Evolutionary conservation across 2,113 vertebrate species (phyloP).

Genomic region (Oenanthe oenanthe): DNA sequence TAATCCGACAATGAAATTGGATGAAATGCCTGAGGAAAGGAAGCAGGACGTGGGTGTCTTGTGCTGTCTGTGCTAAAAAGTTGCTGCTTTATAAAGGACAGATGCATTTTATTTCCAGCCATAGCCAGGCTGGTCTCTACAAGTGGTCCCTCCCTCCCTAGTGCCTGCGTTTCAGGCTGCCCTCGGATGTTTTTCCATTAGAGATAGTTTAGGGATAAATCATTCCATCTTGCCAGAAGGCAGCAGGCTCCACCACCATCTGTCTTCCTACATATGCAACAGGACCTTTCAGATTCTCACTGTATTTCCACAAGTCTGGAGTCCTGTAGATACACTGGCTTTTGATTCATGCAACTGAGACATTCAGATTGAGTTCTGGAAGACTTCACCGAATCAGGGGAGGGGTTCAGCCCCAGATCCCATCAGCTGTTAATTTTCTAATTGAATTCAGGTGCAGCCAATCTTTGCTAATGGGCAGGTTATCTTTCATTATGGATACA

Average conservation of each 20-base stretch:
- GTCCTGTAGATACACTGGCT: not conserved
- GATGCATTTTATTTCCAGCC: not conserved
- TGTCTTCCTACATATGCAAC: not conserved
- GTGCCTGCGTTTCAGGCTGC: not conserved
- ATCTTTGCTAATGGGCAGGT: not conserved
- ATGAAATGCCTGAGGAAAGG: constrained; percentile 23
- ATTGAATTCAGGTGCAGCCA: not conserved
- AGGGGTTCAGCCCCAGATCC: not conserved
- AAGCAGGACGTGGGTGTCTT: not conserved
- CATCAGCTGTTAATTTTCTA: not conserved
- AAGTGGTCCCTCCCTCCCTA: not conserved
- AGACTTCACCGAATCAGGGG: not conserved
- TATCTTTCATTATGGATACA: not conserved
- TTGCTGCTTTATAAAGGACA: not conserved
- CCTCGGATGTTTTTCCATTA: not conserved
- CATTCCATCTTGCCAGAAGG: not conserved
- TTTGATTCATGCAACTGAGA: not conserved
- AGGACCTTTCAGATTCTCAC: not conserved
- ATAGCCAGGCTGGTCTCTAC: not conserved
- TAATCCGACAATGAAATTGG: constrained; percentile 43
- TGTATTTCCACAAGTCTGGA: not conserved
- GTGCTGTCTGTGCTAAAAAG: not conserved
- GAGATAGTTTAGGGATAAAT: not conserved
- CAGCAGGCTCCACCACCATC: not conserved
- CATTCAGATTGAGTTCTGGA: not conserved